Base-by-base conservation (phyloP, 2,797 vertebrate genomes). In the Megaceryle alcyon region DNA sequence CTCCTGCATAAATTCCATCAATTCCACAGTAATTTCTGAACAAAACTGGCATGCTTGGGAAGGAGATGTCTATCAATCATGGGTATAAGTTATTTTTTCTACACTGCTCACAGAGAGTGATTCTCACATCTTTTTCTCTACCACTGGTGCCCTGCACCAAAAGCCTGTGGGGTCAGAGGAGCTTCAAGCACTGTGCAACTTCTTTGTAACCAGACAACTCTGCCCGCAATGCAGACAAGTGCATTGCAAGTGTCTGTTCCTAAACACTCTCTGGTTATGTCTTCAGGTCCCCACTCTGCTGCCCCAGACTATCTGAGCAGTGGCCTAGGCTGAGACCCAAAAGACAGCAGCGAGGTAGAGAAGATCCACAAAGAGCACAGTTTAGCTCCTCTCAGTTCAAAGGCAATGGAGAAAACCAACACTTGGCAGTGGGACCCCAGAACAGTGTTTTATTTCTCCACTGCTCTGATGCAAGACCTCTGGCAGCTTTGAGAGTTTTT, bases 21-120 rank as follows among this genome's bases (percentile, higher is more conserved):
- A 19, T 66, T 18, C 14, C 29, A 77, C 69, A 61, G 85, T 90
- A 87, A 93, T 95, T 90, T 94, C 43, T 69, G 53, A 84, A 29
- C 39, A 72, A 83, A 88, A 77, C 46, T 46, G 35, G 28, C 48
- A 46, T 49, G 37, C 91, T 89, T 91, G 83, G 54, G 73, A 93
- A 86, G 79, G 35, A 78, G 66, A 78, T 66, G 41, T 82, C 91
- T 81, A 87, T 51, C 26, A 88, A 85, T 70, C 54, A 90, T 33
- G 9, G 82, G 51, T 35, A 29, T 44, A 53, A 43, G 9, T 43
- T 68, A 37, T 66, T 92, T 93, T 72, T 94, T 89, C 61, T 88
- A 33, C 91, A 81, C 73, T 79, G 41, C 41, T 82, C 63, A 33
- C 60, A 63, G 63, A 56, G 48, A 56, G 82, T 46, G 46, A 72